Conservation (phyloP, 2,888 invertebrate genomes). For the Busseola fusca region DNA sequence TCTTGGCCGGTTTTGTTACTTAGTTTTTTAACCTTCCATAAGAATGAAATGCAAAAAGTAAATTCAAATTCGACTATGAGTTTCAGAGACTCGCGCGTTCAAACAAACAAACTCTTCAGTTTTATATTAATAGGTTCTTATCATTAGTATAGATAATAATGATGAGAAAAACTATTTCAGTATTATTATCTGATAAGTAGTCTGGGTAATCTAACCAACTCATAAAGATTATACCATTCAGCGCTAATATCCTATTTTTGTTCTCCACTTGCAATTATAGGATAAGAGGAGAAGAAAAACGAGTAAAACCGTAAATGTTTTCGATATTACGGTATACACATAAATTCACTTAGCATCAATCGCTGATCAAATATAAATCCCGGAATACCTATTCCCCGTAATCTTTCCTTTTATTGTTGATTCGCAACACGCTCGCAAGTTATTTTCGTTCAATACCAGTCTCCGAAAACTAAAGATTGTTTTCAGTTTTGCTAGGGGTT, state of each 20-base stretch:
- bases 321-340: conserved; percentile 4
- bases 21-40: too few species aligned
- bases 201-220: neutral
- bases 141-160: too few species aligned
- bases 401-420: conserved; percentile 61
- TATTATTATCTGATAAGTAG: too few species aligned
- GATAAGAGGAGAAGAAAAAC: neutral
- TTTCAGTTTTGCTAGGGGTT: conserved; percentile 68
- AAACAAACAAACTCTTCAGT: too few species aligned
- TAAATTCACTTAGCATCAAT: conserved; percentile 31
- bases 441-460: conserved; percentile 61
- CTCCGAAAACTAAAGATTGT: conserved; percentile 62
- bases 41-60: too few species aligned
- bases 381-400: conserved; percentile 50
- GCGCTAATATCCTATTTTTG: neutral
- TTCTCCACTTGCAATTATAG: neutral
- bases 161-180: too few species aligned
- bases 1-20: too few species aligned
- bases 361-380: conserved; percentile 35
- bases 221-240: neutral
- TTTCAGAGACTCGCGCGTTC: too few species aligned
- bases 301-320: conserved; percentile 7
- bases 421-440: conserved; percentile 64
- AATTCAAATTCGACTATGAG: too few species aligned
- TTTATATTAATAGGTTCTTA: too few species aligned